A percentile compares a stretch with the other conserved stretches of the same genome.
Conservation (phyloP, 1,140 invertebrate species). For the Pygmarrhopalites habei region DNA sequence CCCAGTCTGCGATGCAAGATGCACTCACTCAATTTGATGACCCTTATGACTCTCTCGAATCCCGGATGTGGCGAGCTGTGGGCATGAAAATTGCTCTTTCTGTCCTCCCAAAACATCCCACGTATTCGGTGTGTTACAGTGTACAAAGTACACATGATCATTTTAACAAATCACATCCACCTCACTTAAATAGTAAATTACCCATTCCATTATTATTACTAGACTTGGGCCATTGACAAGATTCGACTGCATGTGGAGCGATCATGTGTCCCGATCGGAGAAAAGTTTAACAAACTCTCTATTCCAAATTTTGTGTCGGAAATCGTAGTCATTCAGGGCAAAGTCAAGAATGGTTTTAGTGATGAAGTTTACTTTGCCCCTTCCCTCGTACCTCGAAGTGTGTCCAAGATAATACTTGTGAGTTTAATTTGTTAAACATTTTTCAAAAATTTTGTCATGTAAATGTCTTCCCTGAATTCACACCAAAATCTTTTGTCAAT, state of each 20-base stretch:
- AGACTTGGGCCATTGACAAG: slow-evolving; percentile 38
- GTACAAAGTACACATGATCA: no score
- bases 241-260: slow-evolving; percentile 39
- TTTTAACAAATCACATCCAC: no score
- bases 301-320: slow-evolving; percentile 32
- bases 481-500: no score
- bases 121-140: slow-evolving; percentile 23
- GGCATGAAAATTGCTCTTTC: slow-evolving; percentile 33
- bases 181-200: no score
- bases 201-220: no score
- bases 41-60: slow-evolving; percentile 24
- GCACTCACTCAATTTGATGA: slow-evolving; percentile 26
- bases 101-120: slow-evolving; percentile 37
- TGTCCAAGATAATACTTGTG: slow-evolving; percentile 1
- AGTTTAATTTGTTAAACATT: neutral
- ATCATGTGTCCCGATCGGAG: slow-evolving; percentile 39
- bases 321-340: slow-evolving; percentile 28
- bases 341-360: slow-evolving; percentile 6
- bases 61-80: slow-evolving; percentile 40
- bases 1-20: slow-evolving; percentile 18
- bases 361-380: slow-evolving; percentile 1
- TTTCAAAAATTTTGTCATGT: neutral
- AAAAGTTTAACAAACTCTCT: slow-evolving; percentile 12
- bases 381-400: neutral
- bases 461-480: neutral